These are phyloP conservation scores for Parthenolecanium corni DNA, from an alignment of 2,888 invertebrate genomes.

Conservation along the genomic window DNA sequence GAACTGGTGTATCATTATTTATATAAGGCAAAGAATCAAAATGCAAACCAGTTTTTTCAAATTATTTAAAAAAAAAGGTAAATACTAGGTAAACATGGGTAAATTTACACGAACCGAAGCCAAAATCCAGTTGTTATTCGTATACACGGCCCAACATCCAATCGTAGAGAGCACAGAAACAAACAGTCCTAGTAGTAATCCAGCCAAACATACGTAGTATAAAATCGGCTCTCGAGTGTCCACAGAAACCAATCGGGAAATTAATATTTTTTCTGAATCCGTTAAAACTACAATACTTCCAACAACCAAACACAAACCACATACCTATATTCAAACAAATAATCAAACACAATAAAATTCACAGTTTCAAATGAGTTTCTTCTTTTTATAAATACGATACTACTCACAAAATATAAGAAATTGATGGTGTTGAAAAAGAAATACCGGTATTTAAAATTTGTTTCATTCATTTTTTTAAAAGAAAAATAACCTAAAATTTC, in stretches of 20 bases:
- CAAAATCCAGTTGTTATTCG: slow-evolving; percentile 58
- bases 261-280: slow-evolving; percentile 56
- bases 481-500: slow-evolving; percentile 1
- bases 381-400: too few relatives aligned
- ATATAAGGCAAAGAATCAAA: too few relatives aligned
- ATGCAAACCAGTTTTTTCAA: too few relatives aligned
- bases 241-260: slow-evolving; percentile 55
- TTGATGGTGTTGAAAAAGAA: slow-evolving; percentile 16
- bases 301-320: slow-evolving; percentile 58
- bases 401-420: slow-evolving; percentile 21
- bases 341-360: neutral
- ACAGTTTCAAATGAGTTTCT: neutral
- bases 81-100: too few relatives aligned
- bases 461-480: slow-evolving; percentile 8
- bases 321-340: slow-evolving; percentile 44
- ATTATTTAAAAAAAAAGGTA: too few relatives aligned
- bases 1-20: too few relatives aligned
- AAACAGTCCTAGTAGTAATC: slow-evolving; percentile 56
- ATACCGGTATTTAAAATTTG: slow-evolving; percentile 19
- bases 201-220: slow-evolving; percentile 60
- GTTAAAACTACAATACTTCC: slow-evolving; percentile 60
- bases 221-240: slow-evolving; percentile 60
- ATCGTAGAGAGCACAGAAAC: slow-evolving; percentile 57
- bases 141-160: slow-evolving; percentile 69
- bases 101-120: slow-evolving; percentile 47